phyloP scores from a whole-genome alignment of 2,888 invertebrate genomes.

The Meloe dianella region DNA sequence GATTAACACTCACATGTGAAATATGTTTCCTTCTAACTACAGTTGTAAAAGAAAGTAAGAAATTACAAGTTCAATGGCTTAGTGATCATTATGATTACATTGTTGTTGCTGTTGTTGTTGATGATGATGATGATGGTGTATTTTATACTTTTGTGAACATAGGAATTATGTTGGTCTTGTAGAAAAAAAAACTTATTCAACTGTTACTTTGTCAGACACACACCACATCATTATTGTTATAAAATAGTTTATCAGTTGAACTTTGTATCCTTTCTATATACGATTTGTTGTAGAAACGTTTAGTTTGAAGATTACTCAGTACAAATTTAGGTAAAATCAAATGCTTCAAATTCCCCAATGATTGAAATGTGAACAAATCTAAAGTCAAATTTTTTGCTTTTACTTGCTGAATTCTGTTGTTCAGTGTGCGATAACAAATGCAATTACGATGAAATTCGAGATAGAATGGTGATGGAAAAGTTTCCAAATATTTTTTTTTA shows the following conservation, averaged over 20 bases:
- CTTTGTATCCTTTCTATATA: not conserved
- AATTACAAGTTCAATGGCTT: constrained; percentile 8
- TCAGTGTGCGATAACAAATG: too few species aligned
- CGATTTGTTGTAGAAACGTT: not conserved
- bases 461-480: not conserved
- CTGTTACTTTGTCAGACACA: not conserved
- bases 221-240: not conserved
- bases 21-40: not conserved
- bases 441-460: not conserved
- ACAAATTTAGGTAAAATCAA: too few species aligned
- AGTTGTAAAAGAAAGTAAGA: not conserved
- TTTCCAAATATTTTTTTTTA: not conserved
- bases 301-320: not conserved
- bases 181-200: not conserved
- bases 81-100: constrained; percentile 4
- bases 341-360: too few species aligned
- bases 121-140: not conserved
- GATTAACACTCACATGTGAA: not conserved
- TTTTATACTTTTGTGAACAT: constrained; percentile 8
- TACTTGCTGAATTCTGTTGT: too few species aligned
- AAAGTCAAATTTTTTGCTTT: too few species aligned
- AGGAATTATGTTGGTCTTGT: not conserved
- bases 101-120: not conserved
- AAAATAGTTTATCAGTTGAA: not conserved
- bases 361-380: too few species aligned